Percentiles rank a stretch among this genome's conserved stretches.
Conservation (phyloP, 2,888 invertebrate genomes). For the Caenorhabditis angaria region DNA sequence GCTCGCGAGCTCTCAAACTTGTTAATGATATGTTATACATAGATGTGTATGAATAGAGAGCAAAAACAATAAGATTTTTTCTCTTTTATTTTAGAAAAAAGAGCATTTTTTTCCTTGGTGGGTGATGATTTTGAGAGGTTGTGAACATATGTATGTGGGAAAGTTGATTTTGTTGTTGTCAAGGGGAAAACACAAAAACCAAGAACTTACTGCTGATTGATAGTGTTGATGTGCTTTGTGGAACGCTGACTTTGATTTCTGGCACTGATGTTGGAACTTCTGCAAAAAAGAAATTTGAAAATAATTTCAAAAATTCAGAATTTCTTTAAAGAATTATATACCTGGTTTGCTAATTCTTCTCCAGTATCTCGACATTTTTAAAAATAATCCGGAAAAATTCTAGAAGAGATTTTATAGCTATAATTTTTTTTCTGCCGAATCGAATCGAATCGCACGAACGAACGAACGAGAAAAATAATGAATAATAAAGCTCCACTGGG, state of each 20-base stretch:
- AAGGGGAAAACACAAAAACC: not conserved
- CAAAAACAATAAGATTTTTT: not conserved
- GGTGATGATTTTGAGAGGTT: not conserved
- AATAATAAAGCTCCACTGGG: not conserved
- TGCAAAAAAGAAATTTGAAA: slow-evolving; percentile 20
- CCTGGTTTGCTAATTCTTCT: slow-evolving; percentile 44
- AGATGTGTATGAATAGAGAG: not conserved
- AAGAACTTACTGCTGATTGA: slow-evolving; percentile 50
- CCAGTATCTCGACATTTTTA: slow-evolving; percentile 35
- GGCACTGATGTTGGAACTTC: slow-evolving; percentile 54
- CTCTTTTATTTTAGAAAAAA: not conserved
- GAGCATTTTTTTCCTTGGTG: not conserved
- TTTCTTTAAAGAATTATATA: not conserved
- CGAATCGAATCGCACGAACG: too few relatives aligned
- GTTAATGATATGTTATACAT: not conserved
- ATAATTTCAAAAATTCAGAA: not conserved
- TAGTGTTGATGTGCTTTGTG: slow-evolving; percentile 48
- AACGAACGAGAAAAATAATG: not conserved
- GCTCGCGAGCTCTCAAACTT: too few relatives aligned
- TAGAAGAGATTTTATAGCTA: not conserved
- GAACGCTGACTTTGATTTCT: slow-evolving; percentile 50
- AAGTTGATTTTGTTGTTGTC: not conserved
- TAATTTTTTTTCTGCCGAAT: not conserved
- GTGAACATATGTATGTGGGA: not conserved
- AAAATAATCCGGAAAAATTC: not conserved